Conservation (phyloP, 37 sponge, comb jelly and placozoan genomes). For the Diacarnus erythraeanus region DNA sequence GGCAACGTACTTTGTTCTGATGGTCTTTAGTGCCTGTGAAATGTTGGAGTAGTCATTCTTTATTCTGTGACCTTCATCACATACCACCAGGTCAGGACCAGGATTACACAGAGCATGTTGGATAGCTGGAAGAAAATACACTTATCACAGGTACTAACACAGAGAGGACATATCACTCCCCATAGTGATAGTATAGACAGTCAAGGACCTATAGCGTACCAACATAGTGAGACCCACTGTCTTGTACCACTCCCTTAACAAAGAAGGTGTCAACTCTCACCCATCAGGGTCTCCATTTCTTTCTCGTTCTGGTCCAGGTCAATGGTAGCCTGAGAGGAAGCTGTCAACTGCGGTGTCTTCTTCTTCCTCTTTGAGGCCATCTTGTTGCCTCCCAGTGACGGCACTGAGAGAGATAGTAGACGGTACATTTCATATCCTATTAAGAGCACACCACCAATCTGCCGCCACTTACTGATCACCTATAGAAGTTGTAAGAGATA, state of each 20-base stretch:
- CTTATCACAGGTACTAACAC: not conserved
- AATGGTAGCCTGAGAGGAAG: slow-evolving; percentile 23
- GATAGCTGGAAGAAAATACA: slow-evolving; percentile 41
- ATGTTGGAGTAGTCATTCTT: slow-evolving; percentile 89
- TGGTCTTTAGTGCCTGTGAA: slow-evolving; percentile 89
- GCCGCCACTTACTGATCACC: slow-evolving; percentile 58
- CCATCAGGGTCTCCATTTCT: slow-evolving; percentile 76
- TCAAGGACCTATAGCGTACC: no score
- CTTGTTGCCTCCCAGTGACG: slow-evolving; percentile 81
- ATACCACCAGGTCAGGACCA: slow-evolving; percentile 96
- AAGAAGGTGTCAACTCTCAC: no score
- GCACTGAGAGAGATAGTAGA: slow-evolving; percentile 73
- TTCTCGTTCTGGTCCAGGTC: slow-evolving; percentile 84
- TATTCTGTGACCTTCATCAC: slow-evolving; percentile 98
- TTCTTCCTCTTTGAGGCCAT: slow-evolving; percentile 82
- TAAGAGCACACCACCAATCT: slow-evolving; percentile 86
- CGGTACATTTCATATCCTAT: slow-evolving; percentile 98
- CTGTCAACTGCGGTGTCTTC: not conserved
- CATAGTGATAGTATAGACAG: no score
- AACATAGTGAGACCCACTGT: no score
- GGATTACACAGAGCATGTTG: slow-evolving; percentile 85
- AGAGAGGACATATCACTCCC: no score
- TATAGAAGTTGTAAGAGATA: no score
- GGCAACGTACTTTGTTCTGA: slow-evolving; percentile 73
- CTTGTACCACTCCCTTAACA: no score